Evolutionary conservation across 2,113 vertebrate genomes (phyloP), one percentile per base, ranked within the genome.

Genomic region (Vulpes ferrilata): DNA sequence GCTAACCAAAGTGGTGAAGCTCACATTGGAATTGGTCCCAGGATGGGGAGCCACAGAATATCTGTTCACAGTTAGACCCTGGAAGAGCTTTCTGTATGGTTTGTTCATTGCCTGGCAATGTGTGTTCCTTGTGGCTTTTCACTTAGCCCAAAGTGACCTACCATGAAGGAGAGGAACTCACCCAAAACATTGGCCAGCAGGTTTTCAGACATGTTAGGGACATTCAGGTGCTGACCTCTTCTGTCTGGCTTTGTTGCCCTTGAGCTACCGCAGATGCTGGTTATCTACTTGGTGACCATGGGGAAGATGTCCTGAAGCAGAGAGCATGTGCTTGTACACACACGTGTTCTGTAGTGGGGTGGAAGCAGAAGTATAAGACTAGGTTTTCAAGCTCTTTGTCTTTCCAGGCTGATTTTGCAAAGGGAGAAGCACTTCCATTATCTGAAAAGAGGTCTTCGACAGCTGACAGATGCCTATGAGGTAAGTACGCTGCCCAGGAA

Each of bases 391-490:
- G n/a, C 43, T 84, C 30, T 96, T 35, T 97, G 71, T 96, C 69
- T 97, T 96, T 98, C 73, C 98, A 99, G 99, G 94, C 99, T 99
- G 0, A 59, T 99, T 27, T 98, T 99, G 97, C 98, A 99, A 97
- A 99, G 99, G 71, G 99, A 99, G 53, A 99, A 99, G 96, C 99
- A 99, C 98, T 99, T 99, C 98, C 99, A 99, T 35, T 99, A 99
- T 98, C 98, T 99, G 97, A 99, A 99, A 98, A 99, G 99, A 98
- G 99, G 99, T 85, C 99, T 99, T 97, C 99, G 99, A 93, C 99
- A 99, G 93, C 98, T 99, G 93, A 99, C 99, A 0, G 99, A 99
- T 30, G 99, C 99, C 32, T 99, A 99, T 2, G 99, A 99, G 99
- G 99, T 99, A 99, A 96, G 0, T 0, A 3, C 1, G 3, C 65